Conservation (phyloP, 2,888 invertebrate genomes). For the Conus canariensis region DNA sequence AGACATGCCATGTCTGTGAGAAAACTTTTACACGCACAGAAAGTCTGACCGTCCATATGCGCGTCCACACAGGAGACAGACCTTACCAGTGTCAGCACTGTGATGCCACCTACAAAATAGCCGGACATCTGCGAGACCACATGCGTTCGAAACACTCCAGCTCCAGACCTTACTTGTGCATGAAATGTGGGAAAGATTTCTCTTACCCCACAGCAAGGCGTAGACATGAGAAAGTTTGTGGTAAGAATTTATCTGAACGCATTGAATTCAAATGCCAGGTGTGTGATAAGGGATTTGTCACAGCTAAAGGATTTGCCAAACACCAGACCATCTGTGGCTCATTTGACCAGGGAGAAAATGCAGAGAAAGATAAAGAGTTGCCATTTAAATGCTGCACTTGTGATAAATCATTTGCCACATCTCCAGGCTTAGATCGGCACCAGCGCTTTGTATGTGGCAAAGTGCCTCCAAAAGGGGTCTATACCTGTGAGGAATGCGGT, state of each 20-base stretch:
- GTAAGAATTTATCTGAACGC: constrained; percentile 12
- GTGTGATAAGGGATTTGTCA: constrained; percentile 26
- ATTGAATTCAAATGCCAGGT: not conserved
- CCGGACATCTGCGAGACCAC: constrained; percentile 24
- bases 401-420: constrained; percentile 14
- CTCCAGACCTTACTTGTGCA: constrained; percentile 15
- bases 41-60: constrained; percentile 35
- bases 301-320: not conserved
- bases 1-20: constrained; percentile 11
- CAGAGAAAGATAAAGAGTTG: not conserved
- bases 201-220: constrained; percentile 4
- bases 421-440: constrained; percentile 24
- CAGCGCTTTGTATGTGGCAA: constrained; percentile 28
- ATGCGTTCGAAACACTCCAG: constrained; percentile 28
- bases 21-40: constrained; percentile 18
- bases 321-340: constrained; percentile 22
- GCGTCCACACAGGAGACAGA: constrained; percentile 36
- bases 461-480: not conserved
- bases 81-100: constrained; percentile 26
- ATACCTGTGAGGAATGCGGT: not conserved
- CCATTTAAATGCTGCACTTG: constrained; percentile 28
- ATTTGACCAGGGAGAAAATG: not conserved
- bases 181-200: constrained; percentile 24
- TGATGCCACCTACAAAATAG: constrained; percentile 28
- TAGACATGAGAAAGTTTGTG: constrained; percentile 32